These are phyloP conservation scores for Globodera rostochiensis DNA, from an alignment of 1,140 invertebrate species.

Conservation along the genomic window DNA sequence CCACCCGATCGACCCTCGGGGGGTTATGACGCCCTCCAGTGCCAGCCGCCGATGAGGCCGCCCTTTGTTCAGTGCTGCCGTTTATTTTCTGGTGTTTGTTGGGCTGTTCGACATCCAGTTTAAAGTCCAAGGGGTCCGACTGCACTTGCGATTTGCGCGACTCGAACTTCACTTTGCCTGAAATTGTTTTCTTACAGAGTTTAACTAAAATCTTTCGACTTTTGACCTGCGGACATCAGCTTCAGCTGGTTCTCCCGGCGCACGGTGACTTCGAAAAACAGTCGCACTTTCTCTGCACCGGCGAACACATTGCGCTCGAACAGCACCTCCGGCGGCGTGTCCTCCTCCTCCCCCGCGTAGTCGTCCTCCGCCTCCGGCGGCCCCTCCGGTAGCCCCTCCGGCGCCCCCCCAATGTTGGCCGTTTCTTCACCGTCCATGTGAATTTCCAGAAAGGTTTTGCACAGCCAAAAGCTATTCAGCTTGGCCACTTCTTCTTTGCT, in stretches of 20 bases:
- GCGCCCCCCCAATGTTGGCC: not conserved
- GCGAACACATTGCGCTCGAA: conserved; percentile 47
- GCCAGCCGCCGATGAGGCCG: not conserved
- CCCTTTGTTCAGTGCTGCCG: not conserved
- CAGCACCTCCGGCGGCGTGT: conserved; percentile 43
- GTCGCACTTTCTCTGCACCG: conserved; percentile 32
- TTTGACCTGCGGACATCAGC: not conserved
- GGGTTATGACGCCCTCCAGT: not conserved
- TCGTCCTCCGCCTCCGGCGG: conserved; percentile 19
- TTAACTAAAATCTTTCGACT: conserved; percentile 11
- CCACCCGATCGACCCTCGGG: not conserved
- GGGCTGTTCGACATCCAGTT: conserved; percentile 15
- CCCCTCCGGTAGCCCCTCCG: not conserved
- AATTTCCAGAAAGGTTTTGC: conserved; percentile 36
- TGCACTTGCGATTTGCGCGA: not conserved
- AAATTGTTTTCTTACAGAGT: conserved; percentile 1
- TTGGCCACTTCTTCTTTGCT: conserved; percentile 19
- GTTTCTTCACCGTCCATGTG: conserved; percentile 29
- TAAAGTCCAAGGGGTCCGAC: conserved; percentile 22
- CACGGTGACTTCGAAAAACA: conserved; percentile 25
- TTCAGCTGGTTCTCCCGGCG: conserved; percentile 26
- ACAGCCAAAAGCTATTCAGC: conserved; percentile 25
- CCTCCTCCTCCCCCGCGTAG: conserved; percentile 29
- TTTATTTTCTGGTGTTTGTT: not conserved
- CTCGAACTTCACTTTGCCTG: conserved; percentile 31